Conservation (phyloP, 2,888 invertebrate genomes). For the Eugnorisma glareosa region DNA sequence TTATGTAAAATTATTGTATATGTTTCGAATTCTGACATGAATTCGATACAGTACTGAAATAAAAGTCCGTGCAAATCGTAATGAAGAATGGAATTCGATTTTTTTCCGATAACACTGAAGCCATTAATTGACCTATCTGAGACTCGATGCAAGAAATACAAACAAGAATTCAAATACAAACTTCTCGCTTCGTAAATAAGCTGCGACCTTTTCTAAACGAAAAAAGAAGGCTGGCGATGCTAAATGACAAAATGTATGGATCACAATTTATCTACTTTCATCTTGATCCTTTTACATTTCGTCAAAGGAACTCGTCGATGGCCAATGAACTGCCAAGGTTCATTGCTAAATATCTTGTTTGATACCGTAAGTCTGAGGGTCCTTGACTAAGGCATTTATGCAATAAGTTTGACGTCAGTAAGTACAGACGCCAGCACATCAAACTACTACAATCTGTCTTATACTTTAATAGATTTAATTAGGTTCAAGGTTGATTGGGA, state of each 20-base stretch:
- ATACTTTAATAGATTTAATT: too few species aligned
- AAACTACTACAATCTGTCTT: too few species aligned
- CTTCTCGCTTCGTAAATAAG: conserved; percentile 12
- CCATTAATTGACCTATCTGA: conserved; percentile 43
- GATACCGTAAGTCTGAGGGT: not conserved
- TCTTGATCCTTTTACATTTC: conserved; percentile 19
- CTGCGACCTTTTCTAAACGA: not conserved
- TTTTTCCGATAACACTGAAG: conserved; percentile 31
- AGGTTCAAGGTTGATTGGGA: too few species aligned
- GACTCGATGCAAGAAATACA: conserved; percentile 21
- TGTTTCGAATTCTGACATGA: not conserved
- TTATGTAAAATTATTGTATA: not conserved
- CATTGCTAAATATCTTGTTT: conserved; percentile 9
- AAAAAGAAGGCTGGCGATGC: not conserved
- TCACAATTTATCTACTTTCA: conserved; percentile 27
- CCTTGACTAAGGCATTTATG: conserved; percentile 1
- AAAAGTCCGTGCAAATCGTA: not conserved
- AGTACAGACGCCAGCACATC: too few species aligned
- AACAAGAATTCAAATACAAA: conserved; percentile 36
- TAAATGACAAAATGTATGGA: conserved; percentile 28
- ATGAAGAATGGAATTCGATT: conserved; percentile 26
- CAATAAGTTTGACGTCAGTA: not conserved
- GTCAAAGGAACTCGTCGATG: conserved; percentile 16
- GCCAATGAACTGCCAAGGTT: conserved; percentile 3
- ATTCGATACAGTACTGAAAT: not conserved